These are phyloP conservation scores for Loxodonta africana DNA, from an alignment of 2,113 vertebrate species.

Conservation along the genomic window DNA sequence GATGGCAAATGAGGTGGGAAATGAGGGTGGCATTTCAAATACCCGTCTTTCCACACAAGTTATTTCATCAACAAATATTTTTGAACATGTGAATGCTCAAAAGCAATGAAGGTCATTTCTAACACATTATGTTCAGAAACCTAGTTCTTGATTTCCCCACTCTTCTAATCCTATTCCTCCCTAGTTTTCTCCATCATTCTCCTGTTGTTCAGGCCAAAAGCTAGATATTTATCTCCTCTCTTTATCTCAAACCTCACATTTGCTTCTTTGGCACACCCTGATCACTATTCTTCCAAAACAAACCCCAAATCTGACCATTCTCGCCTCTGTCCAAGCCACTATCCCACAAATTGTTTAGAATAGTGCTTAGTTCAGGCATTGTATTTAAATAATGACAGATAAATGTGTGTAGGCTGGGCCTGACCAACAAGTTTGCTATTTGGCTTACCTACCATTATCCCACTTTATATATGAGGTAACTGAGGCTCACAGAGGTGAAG, in stretches of 20 bases:
- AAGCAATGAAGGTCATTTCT: too few relatives aligned
- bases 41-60: too few relatives aligned
- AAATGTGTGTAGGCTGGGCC: background rate
- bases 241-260: background rate
- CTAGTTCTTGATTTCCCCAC: too few relatives aligned
- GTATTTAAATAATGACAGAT: background rate
- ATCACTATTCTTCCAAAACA: background rate
- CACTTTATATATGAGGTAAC: background rate
- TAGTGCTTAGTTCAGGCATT: background rate
- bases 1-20: too few relatives aligned
- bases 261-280: background rate
- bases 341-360: background rate
- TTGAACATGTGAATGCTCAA: too few relatives aligned
- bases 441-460: background rate
- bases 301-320: background rate
- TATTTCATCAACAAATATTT: too few relatives aligned
- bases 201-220: too few relatives aligned
- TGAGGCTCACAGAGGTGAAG: too few relatives aligned
- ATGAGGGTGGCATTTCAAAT: too few relatives aligned
- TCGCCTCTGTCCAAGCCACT: background rate
- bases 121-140: too few relatives aligned
- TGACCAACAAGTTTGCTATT: background rate
- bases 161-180: too few relatives aligned
- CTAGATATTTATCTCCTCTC: background rate
- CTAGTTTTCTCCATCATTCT: too few relatives aligned